Evolutionary conservation across 2,888 invertebrate genomes (phyloP).

Genomic region (Dusona sp.): DNA sequence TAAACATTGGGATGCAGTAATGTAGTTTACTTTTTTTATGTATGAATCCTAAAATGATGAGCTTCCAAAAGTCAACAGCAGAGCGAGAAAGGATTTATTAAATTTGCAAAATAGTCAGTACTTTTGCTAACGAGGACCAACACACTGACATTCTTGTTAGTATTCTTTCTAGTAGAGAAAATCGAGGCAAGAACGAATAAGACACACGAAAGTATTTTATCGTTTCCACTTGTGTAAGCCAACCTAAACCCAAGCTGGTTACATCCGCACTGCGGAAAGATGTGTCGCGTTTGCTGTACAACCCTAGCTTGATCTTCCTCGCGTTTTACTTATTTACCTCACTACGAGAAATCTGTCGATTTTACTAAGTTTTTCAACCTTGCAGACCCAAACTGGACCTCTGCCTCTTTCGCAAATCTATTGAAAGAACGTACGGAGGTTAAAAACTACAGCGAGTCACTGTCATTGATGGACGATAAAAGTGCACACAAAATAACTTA

Average conservation of each 20-base stretch:
- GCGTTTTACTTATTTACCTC: constrained; percentile 25
- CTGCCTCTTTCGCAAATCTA: constrained; percentile 3
- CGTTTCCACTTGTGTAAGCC: constrained; percentile 59
- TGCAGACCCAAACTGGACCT: background rate
- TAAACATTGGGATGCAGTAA: background rate
- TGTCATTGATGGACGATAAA: background rate
- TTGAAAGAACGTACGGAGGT: background rate
- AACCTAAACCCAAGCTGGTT: constrained; percentile 66
- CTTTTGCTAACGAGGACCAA: background rate
- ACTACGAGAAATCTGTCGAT: constrained; percentile 16
- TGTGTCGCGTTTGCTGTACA: constrained; percentile 57
- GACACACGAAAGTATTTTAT: constrained; percentile 44
- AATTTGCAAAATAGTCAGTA: background rate
- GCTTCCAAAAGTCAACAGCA: background rate
- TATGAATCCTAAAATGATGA: background rate
- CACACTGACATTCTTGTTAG: background rate
- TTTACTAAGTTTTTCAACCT: constrained; percentile 2
- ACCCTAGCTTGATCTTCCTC: constrained; percentile 39
- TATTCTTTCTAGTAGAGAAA: background rate
- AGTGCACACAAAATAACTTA: background rate
- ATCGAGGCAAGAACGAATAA: constrained; percentile 25
- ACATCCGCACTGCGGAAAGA: constrained; percentile 70
- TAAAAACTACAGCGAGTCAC: background rate
- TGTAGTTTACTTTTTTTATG: background rate
- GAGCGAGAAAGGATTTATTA: background rate